Evolutionary conservation across 2,113 vertebrate species (phyloP), one percentile per base, ranked within the genome.

Genomic region (Chroicocephalus ridibundus): DNA sequence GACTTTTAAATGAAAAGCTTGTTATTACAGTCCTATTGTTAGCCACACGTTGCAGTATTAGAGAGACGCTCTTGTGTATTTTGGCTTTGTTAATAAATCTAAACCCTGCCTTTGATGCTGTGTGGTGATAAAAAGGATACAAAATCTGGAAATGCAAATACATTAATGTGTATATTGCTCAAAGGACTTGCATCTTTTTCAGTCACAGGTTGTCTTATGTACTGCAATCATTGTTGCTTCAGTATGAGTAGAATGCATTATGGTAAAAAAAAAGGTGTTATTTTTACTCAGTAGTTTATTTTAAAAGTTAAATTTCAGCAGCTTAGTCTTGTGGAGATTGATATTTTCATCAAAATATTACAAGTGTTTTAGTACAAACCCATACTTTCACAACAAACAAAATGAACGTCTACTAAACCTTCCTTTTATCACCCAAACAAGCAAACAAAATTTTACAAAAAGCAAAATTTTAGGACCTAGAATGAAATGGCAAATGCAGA

Each of bases 21-120:
- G 69, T 96, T 71, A 79, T 86, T 95, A 91, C 71, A 93, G 70
- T 65, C 34, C 69, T 83, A 69, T 89, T 91, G 49, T 91, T 69
- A 88, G 79, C 22, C 85, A 76, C 29, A 61, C 4, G 6, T 65
- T 80, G 52, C 60, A 89, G 49, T 86, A 91, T 94, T 94, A 62
- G 61, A 79, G 82, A 75, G 36, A 54, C 42, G 65, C 3, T 49
- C 5, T n/a, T 93, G 34, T 69, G 49, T 78, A 74, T 76, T 94
- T 93, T 82, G 44, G 58, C 69, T 77, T 85, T 82, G 26, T 72
- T 92, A 83, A 46, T 49, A 85, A 55, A 54, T 27, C 54, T 91
- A 92, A 91, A 70, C 34, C n/a, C 61, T 70, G 26, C 12, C n/a
- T 89, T 93, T 97, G 66, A 96, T 82, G 21, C 26, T 7, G 1